Base-by-base conservation (phyloP, 1,140 invertebrate species). In the Hyles euphorbiae region DNA sequence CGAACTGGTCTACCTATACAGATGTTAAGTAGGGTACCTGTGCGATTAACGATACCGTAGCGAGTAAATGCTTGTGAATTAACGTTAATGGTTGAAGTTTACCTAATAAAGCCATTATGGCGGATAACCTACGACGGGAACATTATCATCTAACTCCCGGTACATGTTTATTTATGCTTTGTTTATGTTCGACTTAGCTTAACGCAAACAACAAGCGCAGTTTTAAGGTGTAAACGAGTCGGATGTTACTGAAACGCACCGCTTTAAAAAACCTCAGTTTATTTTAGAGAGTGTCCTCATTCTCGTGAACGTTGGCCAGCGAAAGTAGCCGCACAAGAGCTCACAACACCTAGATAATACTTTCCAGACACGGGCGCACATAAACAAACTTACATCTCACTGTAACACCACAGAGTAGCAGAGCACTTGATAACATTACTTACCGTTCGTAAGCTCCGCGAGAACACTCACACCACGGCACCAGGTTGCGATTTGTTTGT, bases 261-360 rank as follows among this genome's bases (percentile, higher is more conserved):
- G 68, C 67, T 65, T 68, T 77, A 81, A 84, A 22, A 84, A 82
- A 82, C 71, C 69, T 63, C 58, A 61, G 72, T 69, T 79, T 81
- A 80, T 83, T 75, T 80, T 80, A 75, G 72, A 78, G 69, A 76
- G 72, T 85, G 79, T 74, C 80, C 81, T 74, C 80, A 77, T 82
- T 83, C 71, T 68, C 75, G 60, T 64, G 66, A 72, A 65, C 64
- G 65, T 49, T 63, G 60, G 63, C 63, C 58, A 75, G 76, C 71
- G 77, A 83, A 83, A 83, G 80, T 83, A 72, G 76, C 66, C 51
- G 70, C 68, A 67, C 68, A 56, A 57, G 58, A 69, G 67, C 65
- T 63, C 62, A 64, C 49, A 70, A 62, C 63, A 60, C 52, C 52
- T 68, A 71, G 58, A 65, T 65, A 74, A 74, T 66, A 66, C 65